Conservation (phyloP, 2,888 invertebrate species). For the Sinopyrophorus schimmeli region DNA sequence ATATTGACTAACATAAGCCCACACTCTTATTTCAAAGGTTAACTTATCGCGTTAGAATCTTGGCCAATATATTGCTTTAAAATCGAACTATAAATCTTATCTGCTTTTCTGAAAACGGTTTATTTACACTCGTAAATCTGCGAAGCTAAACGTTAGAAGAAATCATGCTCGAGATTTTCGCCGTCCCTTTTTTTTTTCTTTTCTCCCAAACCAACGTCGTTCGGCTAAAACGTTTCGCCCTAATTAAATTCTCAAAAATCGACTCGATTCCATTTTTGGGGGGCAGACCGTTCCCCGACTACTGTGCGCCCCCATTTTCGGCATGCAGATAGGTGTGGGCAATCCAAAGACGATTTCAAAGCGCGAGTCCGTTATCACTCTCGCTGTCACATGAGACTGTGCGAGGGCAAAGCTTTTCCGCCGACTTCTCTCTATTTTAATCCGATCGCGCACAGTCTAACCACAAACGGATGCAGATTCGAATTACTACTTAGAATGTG, state of each 20-base stretch:
- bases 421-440: slow-evolving; percentile 20
- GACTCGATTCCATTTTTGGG: neutral
- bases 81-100: slow-evolving; percentile 31
- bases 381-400: slow-evolving; percentile 42
- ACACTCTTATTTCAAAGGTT: slow-evolving; percentile 35
- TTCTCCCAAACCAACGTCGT: too few species aligned
- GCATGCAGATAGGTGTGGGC: slow-evolving; percentile 49
- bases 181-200: too few species aligned
- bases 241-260: too few species aligned
- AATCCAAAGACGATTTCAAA: slow-evolving; percentile 52
- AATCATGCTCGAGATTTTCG: too few species aligned
- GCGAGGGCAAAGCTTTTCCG: slow-evolving; percentile 20
- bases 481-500: slow-evolving; percentile 45
- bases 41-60: slow-evolving; percentile 36
- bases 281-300: slow-evolving; percentile 28
- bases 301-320: slow-evolving; percentile 29
- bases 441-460: slow-evolving; percentile 39
- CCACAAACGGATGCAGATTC: slow-evolving; percentile 48
- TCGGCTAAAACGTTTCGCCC: too few species aligned
- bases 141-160: neutral
- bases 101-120: slow-evolving; percentile 20
- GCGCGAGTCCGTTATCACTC: slow-evolving; percentile 50
- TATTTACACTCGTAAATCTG: neutral
- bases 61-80: slow-evolving; percentile 37
- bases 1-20: slow-evolving; percentile 16